These are phyloP conservation scores for Netelia melanura DNA, from an alignment of 2,888 invertebrate genomes.

Conservation along the genomic window DNA sequence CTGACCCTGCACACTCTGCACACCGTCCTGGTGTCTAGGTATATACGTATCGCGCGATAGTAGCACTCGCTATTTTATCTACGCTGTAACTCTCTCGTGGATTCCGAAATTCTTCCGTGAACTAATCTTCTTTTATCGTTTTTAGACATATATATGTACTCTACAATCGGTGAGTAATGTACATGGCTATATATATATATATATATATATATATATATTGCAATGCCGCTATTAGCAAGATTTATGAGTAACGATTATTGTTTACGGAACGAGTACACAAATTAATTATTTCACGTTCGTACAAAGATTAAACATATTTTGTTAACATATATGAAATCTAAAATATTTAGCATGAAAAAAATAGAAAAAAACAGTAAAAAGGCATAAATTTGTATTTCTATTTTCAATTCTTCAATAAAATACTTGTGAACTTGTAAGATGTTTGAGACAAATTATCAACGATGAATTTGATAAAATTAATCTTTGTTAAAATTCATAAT, in stretches of 20 bases:
- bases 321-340: too few relatives aligned
- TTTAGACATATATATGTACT: conserved; percentile 53
- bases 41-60: background rate
- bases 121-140: conserved; percentile 47
- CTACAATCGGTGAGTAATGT: conserved; percentile 36
- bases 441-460: too few relatives aligned
- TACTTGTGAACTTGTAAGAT: too few relatives aligned
- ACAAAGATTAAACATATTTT: too few relatives aligned
- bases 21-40: background rate
- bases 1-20: conserved; percentile 53
- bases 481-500: too few relatives aligned
- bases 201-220: background rate
- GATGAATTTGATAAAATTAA: too few relatives aligned
- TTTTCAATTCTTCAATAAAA: too few relatives aligned
- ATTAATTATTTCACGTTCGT: too few relatives aligned
- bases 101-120: conserved; percentile 60
- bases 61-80: conserved; percentile 57
- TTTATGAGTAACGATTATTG: conserved; percentile 17
- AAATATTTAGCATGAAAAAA: background rate
- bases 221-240: background rate
- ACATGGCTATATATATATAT: background rate
- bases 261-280: too few relatives aligned
- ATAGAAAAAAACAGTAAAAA: too few relatives aligned
- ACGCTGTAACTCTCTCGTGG: conserved; percentile 26
- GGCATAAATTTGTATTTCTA: too few relatives aligned